Evolutionary conservation across 1,140 invertebrate genomes (phyloP).

Genomic region (Carcinoscorpius rotundicauda): DNA sequence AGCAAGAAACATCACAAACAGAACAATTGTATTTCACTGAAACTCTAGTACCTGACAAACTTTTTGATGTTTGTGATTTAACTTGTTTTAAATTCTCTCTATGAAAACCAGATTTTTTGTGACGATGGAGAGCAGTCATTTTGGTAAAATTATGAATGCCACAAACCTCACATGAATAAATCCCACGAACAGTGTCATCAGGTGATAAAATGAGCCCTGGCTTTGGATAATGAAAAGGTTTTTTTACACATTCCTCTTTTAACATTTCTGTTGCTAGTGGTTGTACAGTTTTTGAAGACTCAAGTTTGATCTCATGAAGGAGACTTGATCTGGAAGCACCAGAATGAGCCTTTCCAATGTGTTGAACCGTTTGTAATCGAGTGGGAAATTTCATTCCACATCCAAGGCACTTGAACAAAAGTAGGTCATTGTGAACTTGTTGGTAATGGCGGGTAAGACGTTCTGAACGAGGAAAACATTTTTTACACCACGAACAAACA

Average conservation of each 20-base stretch:
- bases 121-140: constrained; percentile 9
- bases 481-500: constrained; percentile 13
- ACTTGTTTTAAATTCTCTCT: too few relatives aligned
- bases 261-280: too few relatives aligned
- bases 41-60: too few relatives aligned
- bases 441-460: constrained; percentile 12
- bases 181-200: neutral
- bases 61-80: too few relatives aligned
- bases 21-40: too few relatives aligned
- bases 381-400: constrained; percentile 12
- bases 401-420: constrained; percentile 13
- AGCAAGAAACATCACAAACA: too few relatives aligned
- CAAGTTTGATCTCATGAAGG: neutral
- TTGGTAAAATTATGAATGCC: constrained; percentile 9
- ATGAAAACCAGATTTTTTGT: constrained; percentile 14
- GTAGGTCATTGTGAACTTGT: constrained; percentile 8
- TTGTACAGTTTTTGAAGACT: too few relatives aligned
- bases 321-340: neutral
- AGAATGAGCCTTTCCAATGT: constrained; percentile 13
- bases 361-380: constrained; percentile 4
- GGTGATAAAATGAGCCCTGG: neutral
- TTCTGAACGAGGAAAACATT: constrained; percentile 1
- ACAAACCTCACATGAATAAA: constrained; percentile 16
- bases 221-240: neutral
- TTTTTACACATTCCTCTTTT: too few relatives aligned